Evolutionary conservation across 2,113 vertebrate species (phyloP).

Genomic region (Notothenia coriiceps): DNA sequence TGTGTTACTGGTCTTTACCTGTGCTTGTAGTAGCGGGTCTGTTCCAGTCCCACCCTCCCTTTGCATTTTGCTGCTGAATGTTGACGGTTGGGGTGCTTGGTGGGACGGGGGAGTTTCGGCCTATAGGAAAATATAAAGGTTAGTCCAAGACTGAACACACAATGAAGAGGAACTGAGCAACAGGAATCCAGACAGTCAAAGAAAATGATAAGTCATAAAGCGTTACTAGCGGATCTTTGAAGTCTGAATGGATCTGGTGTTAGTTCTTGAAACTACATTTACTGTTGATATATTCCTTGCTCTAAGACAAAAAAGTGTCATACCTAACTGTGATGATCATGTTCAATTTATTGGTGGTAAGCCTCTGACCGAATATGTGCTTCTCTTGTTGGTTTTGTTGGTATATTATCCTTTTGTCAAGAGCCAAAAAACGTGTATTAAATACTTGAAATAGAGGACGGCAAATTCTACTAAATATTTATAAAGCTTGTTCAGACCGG

Average conservation of each 20-base stretch:
- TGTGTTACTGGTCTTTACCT: constrained; percentile 41
- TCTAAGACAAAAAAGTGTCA: background rate
- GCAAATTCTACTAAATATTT: background rate
- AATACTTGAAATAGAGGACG: background rate
- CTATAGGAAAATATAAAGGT: constrained; percentile 65
- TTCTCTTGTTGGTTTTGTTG: too few relatives aligned
- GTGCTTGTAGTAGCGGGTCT: constrained; percentile 81
- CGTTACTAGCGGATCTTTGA: background rate
- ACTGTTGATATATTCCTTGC: background rate
- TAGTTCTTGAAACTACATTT: background rate
- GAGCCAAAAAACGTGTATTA: too few relatives aligned
- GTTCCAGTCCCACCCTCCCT: constrained; percentile 94
- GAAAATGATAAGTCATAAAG: background rate
- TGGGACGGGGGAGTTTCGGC: constrained; percentile 84
- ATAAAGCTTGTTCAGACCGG: background rate
- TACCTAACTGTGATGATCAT: too few relatives aligned
- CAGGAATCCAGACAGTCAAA: constrained; percentile 4
- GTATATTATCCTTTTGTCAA: too few relatives aligned
- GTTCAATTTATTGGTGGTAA: too few relatives aligned
- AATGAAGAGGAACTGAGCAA: constrained; percentile 6
- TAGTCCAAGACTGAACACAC: constrained; percentile 22
- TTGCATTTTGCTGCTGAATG: constrained; percentile 93
- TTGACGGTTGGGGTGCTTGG: constrained; percentile 90
- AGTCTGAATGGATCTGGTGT: background rate
- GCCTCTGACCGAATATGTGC: too few relatives aligned